phyloP scores from a whole-genome alignment of 2,113 vertebrate species.

The Meleagris gallopavo region DNA sequence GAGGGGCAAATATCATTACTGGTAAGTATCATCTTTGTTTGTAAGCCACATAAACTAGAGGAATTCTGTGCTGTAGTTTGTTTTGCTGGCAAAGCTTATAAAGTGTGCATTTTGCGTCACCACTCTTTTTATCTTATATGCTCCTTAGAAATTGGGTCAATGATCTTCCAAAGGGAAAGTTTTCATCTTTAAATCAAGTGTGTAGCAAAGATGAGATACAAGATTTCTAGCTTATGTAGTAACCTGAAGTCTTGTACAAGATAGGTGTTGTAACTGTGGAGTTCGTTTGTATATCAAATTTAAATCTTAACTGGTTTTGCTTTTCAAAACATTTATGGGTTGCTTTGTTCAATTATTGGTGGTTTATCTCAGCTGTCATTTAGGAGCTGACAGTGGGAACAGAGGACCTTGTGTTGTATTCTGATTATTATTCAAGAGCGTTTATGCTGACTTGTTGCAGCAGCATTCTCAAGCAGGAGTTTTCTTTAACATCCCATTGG shows the following conservation, averaged over 20 bases:
- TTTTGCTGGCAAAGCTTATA: background rate
- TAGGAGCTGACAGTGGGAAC: constrained; percentile 52
- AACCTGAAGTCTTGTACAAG: background rate
- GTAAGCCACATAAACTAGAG: background rate
- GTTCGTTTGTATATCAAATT: background rate
- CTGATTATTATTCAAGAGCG: constrained; percentile 77
- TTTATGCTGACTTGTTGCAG: constrained; percentile 55
- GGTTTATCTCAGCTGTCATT: constrained; percentile 33
- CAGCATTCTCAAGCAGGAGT: constrained; percentile 55
- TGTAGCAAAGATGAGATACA: background rate
- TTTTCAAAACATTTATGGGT: constrained; percentile 27
- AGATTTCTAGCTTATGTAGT: background rate
- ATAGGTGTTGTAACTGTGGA: background rate
- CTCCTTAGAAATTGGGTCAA: background rate
- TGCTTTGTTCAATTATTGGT: constrained; percentile 11
- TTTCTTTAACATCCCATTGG: constrained; percentile 62
- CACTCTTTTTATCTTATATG: background rate
- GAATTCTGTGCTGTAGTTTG: background rate
- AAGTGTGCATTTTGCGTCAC: background rate
- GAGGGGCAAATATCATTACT: constrained; percentile 96
- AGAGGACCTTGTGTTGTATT: constrained; percentile 75
- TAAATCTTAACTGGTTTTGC: constrained; percentile 16
- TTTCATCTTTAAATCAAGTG: background rate
- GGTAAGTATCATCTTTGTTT: constrained; percentile 80
- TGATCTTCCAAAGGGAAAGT: background rate